Conservation (phyloP, 2,888 invertebrate species). For the Automeris io region DNA sequence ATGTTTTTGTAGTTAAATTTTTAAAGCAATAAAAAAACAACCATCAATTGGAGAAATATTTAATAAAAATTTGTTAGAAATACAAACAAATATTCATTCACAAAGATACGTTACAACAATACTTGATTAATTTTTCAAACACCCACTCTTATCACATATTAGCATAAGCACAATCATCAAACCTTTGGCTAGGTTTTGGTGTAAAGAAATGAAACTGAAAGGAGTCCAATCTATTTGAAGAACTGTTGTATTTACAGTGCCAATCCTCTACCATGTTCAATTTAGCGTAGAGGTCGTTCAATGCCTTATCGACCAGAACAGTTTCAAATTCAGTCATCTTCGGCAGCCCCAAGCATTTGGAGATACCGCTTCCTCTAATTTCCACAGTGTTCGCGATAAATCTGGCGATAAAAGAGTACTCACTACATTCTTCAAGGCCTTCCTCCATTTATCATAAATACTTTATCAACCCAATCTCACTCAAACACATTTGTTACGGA, state of each 20-base stretch:
- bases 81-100: constrained; percentile 8
- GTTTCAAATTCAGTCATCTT: constrained; percentile 59
- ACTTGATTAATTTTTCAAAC: constrained; percentile 8
- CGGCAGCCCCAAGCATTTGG: constrained; percentile 64
- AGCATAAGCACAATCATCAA: constrained; percentile 56
- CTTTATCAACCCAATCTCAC: too few species aligned
- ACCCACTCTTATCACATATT: constrained; percentile 25
- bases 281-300: constrained; percentile 40
- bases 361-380: constrained; percentile 62
- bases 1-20: neutral
- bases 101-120: constrained; percentile 9
- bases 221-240: constrained; percentile 33
- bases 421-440: constrained; percentile 2
- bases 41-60: neutral
- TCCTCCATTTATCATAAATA: too few species aligned
- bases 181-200: constrained; percentile 24
- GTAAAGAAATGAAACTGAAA: constrained; percentile 41
- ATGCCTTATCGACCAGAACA: constrained; percentile 45
- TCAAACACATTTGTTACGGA: too few species aligned
- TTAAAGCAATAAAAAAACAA: neutral
- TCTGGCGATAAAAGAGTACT: constrained; percentile 46
- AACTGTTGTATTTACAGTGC: constrained; percentile 42
- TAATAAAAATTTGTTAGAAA: neutral
- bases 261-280: constrained; percentile 39
- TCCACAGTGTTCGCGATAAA: constrained; percentile 58